Base-by-base conservation (phyloP, 2,888 invertebrate genomes). In the Pollenia amentaria region DNA sequence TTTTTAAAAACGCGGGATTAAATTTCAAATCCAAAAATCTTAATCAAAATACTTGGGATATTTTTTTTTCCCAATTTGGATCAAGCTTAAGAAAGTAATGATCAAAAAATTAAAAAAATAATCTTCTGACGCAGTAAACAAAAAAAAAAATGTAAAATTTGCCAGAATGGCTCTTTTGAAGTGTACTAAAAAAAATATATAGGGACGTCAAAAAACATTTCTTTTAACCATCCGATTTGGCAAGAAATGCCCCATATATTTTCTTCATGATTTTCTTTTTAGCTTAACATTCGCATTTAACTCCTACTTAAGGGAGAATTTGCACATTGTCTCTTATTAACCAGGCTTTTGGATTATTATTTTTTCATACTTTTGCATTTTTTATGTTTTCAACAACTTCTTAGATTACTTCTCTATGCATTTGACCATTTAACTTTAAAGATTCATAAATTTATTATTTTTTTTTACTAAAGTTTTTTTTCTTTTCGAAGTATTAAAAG, bases 241-340 rank as follows among this genome's bases (percentile, higher is more conserved):
- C 29, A 6, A 6, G 29, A 6, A 29, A 6, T 29, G 6, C 29
- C 29, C 29, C 29, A 4, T 29, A 29, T 29, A 29, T 29, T 29
- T 76, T 38, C 29, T 65, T 70, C 44, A 72, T 60, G 4, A 10
- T 12, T 10, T 48, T 79, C 3, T 14, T 48, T 64, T 48, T 53
- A 38, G 21, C 51, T 53, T 72, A 16, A 21, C 12, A 53, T 77
- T 83, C 76, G 76, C 72, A 83, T 75, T 78, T 84, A 84, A 53
- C 76, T 85, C 64, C 55, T 76, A 76, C 70, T 70, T 81, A 67
- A 14, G 29, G 6, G 11, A 64, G 75, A 79, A 62, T 80, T 84
- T 77, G 65, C 85, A 70, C 76, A 77, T 82, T 78, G 73, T 78
- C 69, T 76, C 81, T 73, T 84, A 81, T 84, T 87, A 81, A 84